Conservation (phyloP, 1,140 invertebrate genomes). For the Colletes gigas region DNA sequence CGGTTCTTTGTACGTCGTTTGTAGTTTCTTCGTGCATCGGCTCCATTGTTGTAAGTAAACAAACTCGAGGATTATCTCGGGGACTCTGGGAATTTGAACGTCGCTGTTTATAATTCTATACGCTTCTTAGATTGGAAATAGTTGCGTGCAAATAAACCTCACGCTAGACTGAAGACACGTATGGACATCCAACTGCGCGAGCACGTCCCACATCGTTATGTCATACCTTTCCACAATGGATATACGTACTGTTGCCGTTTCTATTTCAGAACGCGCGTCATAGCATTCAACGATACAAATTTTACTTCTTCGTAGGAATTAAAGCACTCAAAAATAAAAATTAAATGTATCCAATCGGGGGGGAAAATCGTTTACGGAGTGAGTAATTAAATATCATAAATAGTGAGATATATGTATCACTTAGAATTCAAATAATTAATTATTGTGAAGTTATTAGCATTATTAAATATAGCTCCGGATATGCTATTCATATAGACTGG, state of each 20-base stretch:
- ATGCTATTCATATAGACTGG: too few species aligned
- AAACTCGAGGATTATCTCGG: constrained; percentile 61
- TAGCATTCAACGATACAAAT: neutral
- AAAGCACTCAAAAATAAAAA: too few species aligned
- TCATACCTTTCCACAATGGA: constrained; percentile 14
- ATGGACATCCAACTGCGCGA: constrained; percentile 4
- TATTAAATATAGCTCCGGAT: too few species aligned
- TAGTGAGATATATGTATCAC: too few species aligned
- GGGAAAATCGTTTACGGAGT: too few species aligned
- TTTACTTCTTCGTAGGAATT: neutral
- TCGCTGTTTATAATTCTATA: constrained; percentile 60
- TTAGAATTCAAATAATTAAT: too few species aligned
- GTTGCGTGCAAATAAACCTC: constrained; percentile 58
- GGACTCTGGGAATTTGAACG: constrained; percentile 62
- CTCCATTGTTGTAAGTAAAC: constrained; percentile 49
- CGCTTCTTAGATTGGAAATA: constrained; percentile 37
- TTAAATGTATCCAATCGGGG: too few species aligned
- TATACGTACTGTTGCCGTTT: neutral
- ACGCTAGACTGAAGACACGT: neutral
- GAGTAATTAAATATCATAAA: too few species aligned
- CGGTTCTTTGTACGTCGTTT: neutral
- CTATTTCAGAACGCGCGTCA: neutral
- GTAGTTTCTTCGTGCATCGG: constrained; percentile 17
- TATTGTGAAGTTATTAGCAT: too few species aligned
- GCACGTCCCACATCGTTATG: constrained; percentile 16